These are phyloP conservation scores for Girardinus metallicus DNA, from an alignment of 2,797 vertebrate genomes.

Conservation along the genomic window DNA sequence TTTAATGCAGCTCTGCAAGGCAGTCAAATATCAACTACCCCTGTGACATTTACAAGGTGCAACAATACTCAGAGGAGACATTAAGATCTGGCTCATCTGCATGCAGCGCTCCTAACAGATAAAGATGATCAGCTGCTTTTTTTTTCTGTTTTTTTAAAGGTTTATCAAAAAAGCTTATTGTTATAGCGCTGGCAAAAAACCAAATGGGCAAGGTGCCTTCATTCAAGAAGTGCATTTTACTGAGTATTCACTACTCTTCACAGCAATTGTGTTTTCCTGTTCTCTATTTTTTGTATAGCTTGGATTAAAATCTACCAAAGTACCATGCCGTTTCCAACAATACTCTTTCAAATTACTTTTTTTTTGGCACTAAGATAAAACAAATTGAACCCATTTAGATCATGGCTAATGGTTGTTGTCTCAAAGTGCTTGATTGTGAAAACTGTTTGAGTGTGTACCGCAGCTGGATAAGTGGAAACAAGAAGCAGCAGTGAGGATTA, in stretches of 20 bases:
- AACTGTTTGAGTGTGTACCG: not conserved
- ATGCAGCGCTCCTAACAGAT: slow-evolving; percentile 74
- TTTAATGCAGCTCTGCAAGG: slow-evolving; percentile 73
- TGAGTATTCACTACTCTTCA: not conserved
- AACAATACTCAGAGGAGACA: slow-evolving; percentile 82
- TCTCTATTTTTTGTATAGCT: not conserved
- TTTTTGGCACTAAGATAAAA: slow-evolving; percentile 11
- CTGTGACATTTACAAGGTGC: slow-evolving; percentile 82
- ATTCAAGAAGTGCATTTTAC: slow-evolving; percentile 2
- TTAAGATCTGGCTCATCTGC: slow-evolving; percentile 78
- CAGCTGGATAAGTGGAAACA: slow-evolving; percentile 26
- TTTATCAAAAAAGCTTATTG: slow-evolving; percentile 48
- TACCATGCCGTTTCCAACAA: slow-evolving; percentile 1
- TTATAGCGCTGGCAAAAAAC: not conserved
- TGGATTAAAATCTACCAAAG: slow-evolving; percentile 2
- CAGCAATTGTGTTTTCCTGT: not conserved
- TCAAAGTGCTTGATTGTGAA: slow-evolving; percentile 15
- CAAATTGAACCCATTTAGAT: slow-evolving; percentile 18
- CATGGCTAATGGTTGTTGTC: slow-evolving; percentile 24
- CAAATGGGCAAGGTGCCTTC: slow-evolving; percentile 1
- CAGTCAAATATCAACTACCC: slow-evolving; percentile 73
- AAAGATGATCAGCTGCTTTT: slow-evolving; percentile 70
- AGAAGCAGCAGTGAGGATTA: slow-evolving; percentile 12
- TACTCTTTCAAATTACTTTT: not conserved
- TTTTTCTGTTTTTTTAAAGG: slow-evolving; percentile 41